Base-by-base conservation (phyloP, 2,113 vertebrate genomes). In the Pelmatolapia mariae region DNA sequence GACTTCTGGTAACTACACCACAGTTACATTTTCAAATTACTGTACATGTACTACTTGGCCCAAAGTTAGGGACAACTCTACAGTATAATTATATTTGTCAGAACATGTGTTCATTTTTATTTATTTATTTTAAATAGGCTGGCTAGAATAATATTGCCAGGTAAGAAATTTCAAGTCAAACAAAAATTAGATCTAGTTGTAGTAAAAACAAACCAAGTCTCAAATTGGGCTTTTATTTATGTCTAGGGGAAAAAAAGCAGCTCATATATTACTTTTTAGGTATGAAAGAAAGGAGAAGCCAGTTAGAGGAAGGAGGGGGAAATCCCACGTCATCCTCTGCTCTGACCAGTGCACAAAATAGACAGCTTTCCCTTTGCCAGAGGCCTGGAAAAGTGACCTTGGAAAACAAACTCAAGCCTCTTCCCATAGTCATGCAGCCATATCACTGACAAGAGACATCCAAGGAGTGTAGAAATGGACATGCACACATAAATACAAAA, bases 351-450 rank as follows among this genome's bases (percentile, higher is more conserved):
- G 82, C 86, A 95, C 89, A 90, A 92, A 94, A 90, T 80, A 93
- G 89, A 90, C 91, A 93, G 87, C 84, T 91, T 91, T 84, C 80
- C 83, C 71, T 91, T 61, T 87, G 89, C 87, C 87, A 94, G 83
- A 90, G 85, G 88, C 86, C 87, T 91, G 84, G 85, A 94, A 89
- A 90, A 93, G 89, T 94, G 94, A 94, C 92, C 90, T 93, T 92
- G 90, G 66, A 94, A 87, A 91, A 91, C 86, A 91, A 91, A 82
- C 82, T 93, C 85, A 83, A 92, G 84, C 56, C 83, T 90, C 87
- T 91, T 92, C 87, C 88, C 86, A 90, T 68, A 91, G 85, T 88
- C 86, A 93, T 90, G 89, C 78, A 90, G 86, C 83, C 57, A 83
- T 92, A 86, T 86, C 83, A 89, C 7, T 81, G 53, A 82, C 90